Evolutionary conservation across 2,113 vertebrate species (phyloP).

Genomic region (Tichodroma muraria): DNA sequence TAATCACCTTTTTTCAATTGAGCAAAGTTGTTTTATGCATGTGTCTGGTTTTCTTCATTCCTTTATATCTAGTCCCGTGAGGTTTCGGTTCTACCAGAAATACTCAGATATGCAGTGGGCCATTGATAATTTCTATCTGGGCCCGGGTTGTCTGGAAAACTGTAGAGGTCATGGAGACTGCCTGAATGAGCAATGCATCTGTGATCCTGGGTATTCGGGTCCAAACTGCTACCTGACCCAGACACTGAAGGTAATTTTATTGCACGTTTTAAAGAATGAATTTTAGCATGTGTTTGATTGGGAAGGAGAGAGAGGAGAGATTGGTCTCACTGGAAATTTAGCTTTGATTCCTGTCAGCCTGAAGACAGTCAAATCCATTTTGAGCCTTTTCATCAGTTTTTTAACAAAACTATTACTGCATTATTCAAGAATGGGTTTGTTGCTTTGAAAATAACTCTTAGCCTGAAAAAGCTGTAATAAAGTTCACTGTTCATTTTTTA

Average conservation of each 20-base stretch:
- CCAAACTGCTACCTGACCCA: constrained; percentile 88
- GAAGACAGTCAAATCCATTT: background rate
- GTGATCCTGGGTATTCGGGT: constrained; percentile 91
- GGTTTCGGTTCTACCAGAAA: constrained; percentile 96
- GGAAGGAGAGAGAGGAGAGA: background rate
- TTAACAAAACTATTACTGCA: background rate
- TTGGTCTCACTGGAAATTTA: background rate
- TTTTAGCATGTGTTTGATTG: background rate
- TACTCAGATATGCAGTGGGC: constrained; percentile 94
- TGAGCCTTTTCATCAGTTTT: background rate
- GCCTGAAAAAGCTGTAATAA: background rate
- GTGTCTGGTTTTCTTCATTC: constrained; percentile 11
- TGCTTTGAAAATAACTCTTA: background rate
- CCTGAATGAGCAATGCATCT: constrained; percentile 89
- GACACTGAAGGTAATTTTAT: constrained; percentile 81
- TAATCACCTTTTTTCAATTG: background rate
- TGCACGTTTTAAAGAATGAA: background rate
- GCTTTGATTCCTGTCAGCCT: background rate
- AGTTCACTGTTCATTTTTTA: background rate
- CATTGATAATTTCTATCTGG: constrained; percentile 96
- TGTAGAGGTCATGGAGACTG: constrained; percentile 95
- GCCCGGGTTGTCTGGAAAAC: constrained; percentile 87
- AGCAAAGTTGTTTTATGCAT: background rate
- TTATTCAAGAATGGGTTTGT: background rate
- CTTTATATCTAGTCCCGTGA: constrained; percentile 76